Evolutionary conservation across 2,888 invertebrate genomes (phyloP).

Genomic region (Ennomos quercinarius): DNA sequence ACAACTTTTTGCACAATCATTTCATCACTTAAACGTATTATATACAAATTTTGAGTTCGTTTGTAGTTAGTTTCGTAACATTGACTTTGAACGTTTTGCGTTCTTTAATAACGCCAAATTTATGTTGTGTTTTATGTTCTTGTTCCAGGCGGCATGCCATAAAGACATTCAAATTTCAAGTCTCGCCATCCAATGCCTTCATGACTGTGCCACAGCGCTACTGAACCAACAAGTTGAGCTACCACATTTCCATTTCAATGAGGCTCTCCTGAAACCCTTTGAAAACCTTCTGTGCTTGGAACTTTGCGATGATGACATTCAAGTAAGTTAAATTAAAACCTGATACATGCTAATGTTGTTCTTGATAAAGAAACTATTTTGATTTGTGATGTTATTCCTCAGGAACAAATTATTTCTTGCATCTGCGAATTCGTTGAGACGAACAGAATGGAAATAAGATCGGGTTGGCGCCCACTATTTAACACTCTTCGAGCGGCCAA

Average conservation of each 20-base stretch:
- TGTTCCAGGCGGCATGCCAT: constrained; percentile 93
- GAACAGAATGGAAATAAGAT: constrained; percentile 96
- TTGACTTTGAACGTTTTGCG: too few species aligned
- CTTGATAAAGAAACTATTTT: neutral
- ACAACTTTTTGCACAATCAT: too few species aligned
- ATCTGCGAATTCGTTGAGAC: constrained; percentile 98
- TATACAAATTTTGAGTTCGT: too few species aligned
- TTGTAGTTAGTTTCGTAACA: too few species aligned
- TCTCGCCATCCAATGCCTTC: constrained; percentile 95
- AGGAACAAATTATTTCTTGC: constrained; percentile 96
- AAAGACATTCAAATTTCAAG: constrained; percentile 95
- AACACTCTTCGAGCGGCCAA: constrained; percentile 96
- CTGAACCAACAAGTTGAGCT: constrained; percentile 95
- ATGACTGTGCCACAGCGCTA: constrained; percentile 95
- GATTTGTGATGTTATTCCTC: constrained; percentile 49
- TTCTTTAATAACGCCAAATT: neutral
- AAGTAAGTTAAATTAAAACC: constrained; percentile 78
- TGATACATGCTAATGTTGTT: constrained; percentile 1
- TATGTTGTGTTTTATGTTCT: neutral
- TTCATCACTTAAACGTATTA: too few species aligned
- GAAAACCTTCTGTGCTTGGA: constrained; percentile 97
- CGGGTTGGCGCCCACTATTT: constrained; percentile 98
- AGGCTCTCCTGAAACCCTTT: constrained; percentile 97
- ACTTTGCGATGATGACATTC: constrained; percentile 96
- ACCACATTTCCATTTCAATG: constrained; percentile 98